phyloP scores from a whole-genome alignment of 1,140 invertebrate genomes.

The Zophobas morio region DNA sequence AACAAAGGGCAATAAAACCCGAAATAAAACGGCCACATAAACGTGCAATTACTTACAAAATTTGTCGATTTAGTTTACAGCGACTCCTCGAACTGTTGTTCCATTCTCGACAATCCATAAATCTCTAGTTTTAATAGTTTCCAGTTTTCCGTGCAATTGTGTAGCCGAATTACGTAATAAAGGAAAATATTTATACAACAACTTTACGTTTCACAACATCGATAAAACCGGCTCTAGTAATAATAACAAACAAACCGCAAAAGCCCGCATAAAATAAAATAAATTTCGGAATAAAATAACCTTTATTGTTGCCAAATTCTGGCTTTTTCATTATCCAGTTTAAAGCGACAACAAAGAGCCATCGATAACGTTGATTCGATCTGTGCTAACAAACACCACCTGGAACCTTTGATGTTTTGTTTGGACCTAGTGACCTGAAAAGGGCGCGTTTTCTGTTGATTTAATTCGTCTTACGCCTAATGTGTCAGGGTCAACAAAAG shows the following conservation, averaged over 20 bases:
- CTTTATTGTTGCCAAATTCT: slow-evolving; percentile 1
- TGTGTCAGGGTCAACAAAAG: not conserved
- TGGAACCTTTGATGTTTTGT: too few relatives aligned
- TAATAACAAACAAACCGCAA: slow-evolving; percentile 8
- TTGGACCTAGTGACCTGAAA: too few relatives aligned
- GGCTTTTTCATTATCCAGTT: not conserved
- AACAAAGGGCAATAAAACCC: too few relatives aligned
- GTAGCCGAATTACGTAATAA: slow-evolving; percentile 29
- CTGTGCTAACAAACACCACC: not conserved
- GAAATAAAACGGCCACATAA: not conserved
- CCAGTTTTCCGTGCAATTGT: slow-evolving; percentile 36
- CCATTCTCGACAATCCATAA: slow-evolving; percentile 27
- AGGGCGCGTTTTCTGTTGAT: not conserved
- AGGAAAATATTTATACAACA: slow-evolving; percentile 39
- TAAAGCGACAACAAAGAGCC: too few relatives aligned
- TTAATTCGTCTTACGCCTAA: not conserved
- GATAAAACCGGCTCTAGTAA: slow-evolving; percentile 12
- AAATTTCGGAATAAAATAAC: slow-evolving; percentile 1
- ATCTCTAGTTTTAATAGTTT: slow-evolving; percentile 34
- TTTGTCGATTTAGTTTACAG: slow-evolving; percentile 35
- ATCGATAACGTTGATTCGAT: too few relatives aligned
- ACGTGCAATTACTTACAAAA: slow-evolving; percentile 9
- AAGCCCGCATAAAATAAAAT: slow-evolving; percentile 1
- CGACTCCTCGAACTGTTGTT: slow-evolving; percentile 3
- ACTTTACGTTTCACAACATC: slow-evolving; percentile 15